Evolutionary conservation across 1,140 invertebrate species (phyloP).

Genomic region (Caerostris darwini): DNA sequence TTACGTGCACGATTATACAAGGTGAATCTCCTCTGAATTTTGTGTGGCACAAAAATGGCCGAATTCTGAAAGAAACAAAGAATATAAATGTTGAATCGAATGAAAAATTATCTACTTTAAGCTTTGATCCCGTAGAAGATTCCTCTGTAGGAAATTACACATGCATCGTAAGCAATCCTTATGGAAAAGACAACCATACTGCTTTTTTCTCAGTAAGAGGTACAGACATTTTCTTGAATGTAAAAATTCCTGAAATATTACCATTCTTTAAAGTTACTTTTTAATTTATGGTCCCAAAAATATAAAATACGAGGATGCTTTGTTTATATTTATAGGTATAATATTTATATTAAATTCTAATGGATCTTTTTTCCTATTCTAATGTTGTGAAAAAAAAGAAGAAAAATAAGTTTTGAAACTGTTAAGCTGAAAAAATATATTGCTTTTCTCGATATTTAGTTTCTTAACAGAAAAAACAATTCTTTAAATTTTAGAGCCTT

Average conservation of each 20-base stretch:
- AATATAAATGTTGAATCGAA: neutral
- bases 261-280: too few species aligned
- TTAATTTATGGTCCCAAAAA: neutral
- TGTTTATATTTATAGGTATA: too few species aligned
- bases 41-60: constrained; percentile 68
- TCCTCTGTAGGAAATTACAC: constrained; percentile 80
- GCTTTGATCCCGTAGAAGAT: constrained; percentile 44
- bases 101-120: constrained; percentile 43
- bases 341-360: too few species aligned
- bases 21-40: constrained; percentile 32
- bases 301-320: neutral
- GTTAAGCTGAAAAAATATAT: too few species aligned
- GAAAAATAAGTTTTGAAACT: too few species aligned
- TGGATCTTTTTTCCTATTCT: too few species aligned
- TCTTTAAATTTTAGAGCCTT: too few species aligned
- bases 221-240: constrained; percentile 8
- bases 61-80: neutral
- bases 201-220: constrained; percentile 69
- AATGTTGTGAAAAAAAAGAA: too few species aligned
- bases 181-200: constrained; percentile 79
- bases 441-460: too few species aligned
- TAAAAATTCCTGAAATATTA: neutral
- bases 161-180: constrained; percentile 79
- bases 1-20: constrained; percentile 35
- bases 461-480: too few species aligned